Evolutionary conservation across 2,797 vertebrate species (phyloP).

Genomic region (Falco naumanni): DNA sequence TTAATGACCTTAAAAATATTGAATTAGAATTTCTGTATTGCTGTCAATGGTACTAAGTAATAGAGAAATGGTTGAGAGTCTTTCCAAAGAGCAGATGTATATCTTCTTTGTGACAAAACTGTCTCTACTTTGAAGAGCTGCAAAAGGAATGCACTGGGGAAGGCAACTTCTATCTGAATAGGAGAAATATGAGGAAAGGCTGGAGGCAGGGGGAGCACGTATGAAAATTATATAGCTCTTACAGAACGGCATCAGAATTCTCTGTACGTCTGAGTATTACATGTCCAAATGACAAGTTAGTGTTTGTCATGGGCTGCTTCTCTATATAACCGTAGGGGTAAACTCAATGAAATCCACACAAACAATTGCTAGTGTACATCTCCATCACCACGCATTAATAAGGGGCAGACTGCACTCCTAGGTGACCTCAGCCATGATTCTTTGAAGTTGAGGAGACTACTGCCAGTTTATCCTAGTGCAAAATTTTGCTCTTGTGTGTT

Average conservation of each 20-base stretch:
- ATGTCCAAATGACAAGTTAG: not conserved
- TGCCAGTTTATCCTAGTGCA: not conserved
- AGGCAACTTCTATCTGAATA: not conserved
- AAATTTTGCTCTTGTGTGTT: not conserved
- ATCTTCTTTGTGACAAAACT: not conserved
- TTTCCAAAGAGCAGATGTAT: not conserved
- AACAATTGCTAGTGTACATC: not conserved
- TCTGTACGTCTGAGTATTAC: not conserved
- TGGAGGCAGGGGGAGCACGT: not conserved
- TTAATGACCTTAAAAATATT: not conserved
- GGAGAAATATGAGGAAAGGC: not conserved
- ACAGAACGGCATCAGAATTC: not conserved
- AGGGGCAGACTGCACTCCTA: not conserved
- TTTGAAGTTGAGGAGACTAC: not conserved
- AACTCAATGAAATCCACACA: not conserved
- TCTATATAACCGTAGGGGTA: not conserved
- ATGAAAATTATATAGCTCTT: not conserved
- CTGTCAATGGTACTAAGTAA: not conserved
- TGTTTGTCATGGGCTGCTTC: not conserved
- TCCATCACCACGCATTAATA: not conserved
- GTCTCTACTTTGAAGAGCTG: not conserved
- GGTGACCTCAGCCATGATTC: not conserved
- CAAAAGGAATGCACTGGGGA: not conserved
- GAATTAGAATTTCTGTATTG: not conserved
- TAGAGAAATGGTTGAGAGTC: not conserved